Percentiles rank a stretch among this genome's conserved stretches.
Evolutionary conservation across 2,888 invertebrate species (phyloP).

Genomic region (Ethmia dodecea): DNA sequence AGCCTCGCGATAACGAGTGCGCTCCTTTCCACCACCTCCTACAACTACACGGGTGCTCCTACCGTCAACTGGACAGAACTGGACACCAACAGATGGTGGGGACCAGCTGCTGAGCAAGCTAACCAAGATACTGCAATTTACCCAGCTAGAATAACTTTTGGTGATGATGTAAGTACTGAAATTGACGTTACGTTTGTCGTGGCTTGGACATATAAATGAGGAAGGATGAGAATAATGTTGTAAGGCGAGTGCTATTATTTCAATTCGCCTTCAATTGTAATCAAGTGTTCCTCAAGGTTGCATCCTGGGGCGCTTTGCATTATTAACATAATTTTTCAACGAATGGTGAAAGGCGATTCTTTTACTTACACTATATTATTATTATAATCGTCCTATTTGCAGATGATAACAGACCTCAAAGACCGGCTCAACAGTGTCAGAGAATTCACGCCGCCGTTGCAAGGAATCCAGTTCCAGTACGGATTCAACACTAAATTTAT

Average conservation of each 20-base stretch:
- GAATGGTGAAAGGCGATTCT: neutral
- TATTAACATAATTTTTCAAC: no score
- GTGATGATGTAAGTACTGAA: neutral
- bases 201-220: neutral
- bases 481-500: constrained; percentile 87
- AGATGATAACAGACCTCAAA: constrained; percentile 4
- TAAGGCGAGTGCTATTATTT: neutral
- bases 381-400: constrained; percentile 2
- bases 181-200: neutral
- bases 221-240: no score
- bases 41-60: neutral
- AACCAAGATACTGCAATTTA: neutral
- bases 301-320: no score
- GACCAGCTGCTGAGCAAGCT: constrained; percentile 17
- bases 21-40: neutral
- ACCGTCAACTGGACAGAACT: constrained; percentile 1
- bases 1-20: neutral
- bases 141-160: neutral
- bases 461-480: constrained; percentile 70
- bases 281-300: neutral
- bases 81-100: constrained; percentile 23
- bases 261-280: neutral
- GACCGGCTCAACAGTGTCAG: neutral
- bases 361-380: neutral
- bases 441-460: neutral